Evolutionary conservation across 2,113 vertebrate genomes (phyloP).

Genomic region (Syngnathus scovelli): DNA sequence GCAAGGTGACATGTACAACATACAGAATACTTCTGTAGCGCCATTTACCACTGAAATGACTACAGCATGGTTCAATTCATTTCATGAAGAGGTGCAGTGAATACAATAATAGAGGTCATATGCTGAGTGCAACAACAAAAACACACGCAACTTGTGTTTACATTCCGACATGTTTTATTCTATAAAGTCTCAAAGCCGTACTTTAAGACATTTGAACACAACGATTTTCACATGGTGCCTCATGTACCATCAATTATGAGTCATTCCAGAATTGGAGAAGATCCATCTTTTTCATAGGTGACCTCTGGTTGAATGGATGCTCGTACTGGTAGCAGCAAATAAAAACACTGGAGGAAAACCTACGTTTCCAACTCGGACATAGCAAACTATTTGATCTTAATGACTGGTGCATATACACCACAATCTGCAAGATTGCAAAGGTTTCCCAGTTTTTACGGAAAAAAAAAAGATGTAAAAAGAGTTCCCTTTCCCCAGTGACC

Average conservation of each 20-base stretch:
- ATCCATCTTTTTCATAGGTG: not conserved
- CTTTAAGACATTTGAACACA: not conserved
- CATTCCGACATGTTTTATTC: not conserved
- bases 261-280: not conserved
- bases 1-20: conserved; percentile 43
- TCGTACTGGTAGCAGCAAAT: not conserved
- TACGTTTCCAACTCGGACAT: not conserved
- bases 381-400: not conserved
- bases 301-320: not conserved
- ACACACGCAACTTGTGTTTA: not conserved
- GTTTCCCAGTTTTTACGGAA: not conserved
- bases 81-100: conserved; percentile 14
- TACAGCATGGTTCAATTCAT: conserved; percentile 20
- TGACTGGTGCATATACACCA: not conserved
- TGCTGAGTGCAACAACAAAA: not conserved
- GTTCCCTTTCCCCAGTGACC: not conserved
- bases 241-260: not conserved
- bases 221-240: not conserved
- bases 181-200: not conserved
- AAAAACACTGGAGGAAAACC: not conserved
- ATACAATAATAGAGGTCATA: conserved; percentile 32
- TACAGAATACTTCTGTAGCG: conserved; percentile 12
- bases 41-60: conserved; percentile 27
- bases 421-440: not conserved
- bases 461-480: not conserved